These are phyloP conservation scores for Lamellibrachia satsuma DNA, from an alignment of 2,888 invertebrate species.

Conservation along the genomic window DNA sequence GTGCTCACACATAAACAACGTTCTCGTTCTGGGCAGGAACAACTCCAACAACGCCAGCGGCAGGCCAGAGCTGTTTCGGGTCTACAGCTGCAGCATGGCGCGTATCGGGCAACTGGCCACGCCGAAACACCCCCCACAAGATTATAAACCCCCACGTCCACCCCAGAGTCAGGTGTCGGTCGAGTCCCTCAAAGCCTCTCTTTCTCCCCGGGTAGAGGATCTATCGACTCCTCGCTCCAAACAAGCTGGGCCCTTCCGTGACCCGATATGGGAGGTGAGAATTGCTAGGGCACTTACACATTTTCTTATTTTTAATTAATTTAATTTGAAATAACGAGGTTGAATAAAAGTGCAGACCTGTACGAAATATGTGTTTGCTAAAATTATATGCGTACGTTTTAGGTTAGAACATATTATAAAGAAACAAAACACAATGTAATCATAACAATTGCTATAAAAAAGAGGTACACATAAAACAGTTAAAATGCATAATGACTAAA, in stretches of 20 bases:
- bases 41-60: background rate
- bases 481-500: no score
- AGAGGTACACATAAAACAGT: no score
- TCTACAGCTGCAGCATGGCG: background rate
- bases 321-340: no score
- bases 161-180: background rate
- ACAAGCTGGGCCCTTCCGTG: slow-evolving; percentile 54
- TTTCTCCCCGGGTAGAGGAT: slow-evolving; percentile 45
- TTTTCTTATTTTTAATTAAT: no score
- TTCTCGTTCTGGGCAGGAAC: background rate
- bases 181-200: slow-evolving; percentile 39
- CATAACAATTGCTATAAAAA: no score
- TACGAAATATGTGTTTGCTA: no score
- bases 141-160: background rate
- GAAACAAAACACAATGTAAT: no score
- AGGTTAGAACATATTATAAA: no score
- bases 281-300: background rate
- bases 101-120: slow-evolving; percentile 3
- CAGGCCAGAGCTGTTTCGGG: background rate
- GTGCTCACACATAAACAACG: background rate
- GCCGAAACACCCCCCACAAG: background rate
- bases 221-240: slow-evolving; percentile 52
- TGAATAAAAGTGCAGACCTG: no score
- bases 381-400: no score
- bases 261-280: slow-evolving; percentile 55